Base-by-base conservation (phyloP, 1,140 invertebrate species). In the Antheraea pernyi region DNA sequence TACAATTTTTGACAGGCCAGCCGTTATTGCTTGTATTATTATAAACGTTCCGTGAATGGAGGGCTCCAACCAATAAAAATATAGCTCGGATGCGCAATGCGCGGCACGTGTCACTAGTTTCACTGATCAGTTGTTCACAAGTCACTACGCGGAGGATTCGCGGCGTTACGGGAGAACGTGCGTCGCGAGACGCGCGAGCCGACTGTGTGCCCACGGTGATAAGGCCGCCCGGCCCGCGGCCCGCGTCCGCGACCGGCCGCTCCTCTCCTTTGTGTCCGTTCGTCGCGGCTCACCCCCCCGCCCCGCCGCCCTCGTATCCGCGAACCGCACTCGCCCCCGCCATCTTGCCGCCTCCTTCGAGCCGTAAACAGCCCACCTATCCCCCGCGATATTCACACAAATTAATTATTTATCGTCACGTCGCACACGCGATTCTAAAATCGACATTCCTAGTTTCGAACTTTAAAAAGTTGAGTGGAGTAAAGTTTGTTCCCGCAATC, bases 231-330 rank as follows among this genome's bases (percentile, higher is more conserved):
- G 80, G 84, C 77, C 77, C 84, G 81, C 81, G 82, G 77, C 80
- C 76, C 82, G 80, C 79, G 77, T 79, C 80, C 79, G 79, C 77
- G 74, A 72, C 81, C 85, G 82, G 83, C 84, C 86, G 87, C 82
- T 82, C 84, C 86, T 84, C 85, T 87, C 84, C 85, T 89, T 86
- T 90, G 84, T 89, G 84, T 85, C 82, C 85, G 83, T 76, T 79
- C 78, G 77, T 68, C 76, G 63, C 76, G 65, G 76, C 74, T 75
- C 80, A 78, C 76, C 72, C 42, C 70, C 69, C 64, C 61, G 9
- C 76, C 67, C 69, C 76, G 62, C 76, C 59, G 77, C 71, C 67
- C 75, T 58, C 72, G 65, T 64, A 48, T 19, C 63, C 46, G 46
- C 65, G 18, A 39, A 9, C 37, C 64, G 30, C 78, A 67, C 48